These are phyloP conservation scores for Sturnira hondurensis DNA, from an alignment of 2,113 vertebrate genomes.

Conservation along the genomic window DNA sequence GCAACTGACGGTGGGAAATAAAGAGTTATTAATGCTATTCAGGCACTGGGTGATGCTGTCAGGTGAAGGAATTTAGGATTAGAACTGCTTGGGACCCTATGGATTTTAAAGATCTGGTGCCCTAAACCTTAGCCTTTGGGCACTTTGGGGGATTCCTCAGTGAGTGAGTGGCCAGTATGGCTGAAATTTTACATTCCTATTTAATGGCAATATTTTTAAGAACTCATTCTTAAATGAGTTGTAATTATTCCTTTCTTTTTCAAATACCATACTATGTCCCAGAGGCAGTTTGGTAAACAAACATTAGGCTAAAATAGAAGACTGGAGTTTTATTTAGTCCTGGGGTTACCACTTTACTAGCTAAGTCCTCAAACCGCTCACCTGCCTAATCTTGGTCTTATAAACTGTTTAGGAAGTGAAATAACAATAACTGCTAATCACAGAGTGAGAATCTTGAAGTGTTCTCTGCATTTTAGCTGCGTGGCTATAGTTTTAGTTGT, in stretches of 20 bases:
- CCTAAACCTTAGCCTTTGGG: neutral
- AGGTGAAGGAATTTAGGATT: neutral
- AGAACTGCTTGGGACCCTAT: neutral
- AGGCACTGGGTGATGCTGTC: neutral
- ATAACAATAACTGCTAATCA: neutral
- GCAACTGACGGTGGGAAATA: neutral
- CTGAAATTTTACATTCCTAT: neutral
- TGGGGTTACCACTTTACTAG: neutral
- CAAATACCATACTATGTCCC: neutral
- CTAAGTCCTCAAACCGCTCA: neutral
- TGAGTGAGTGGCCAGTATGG: neutral
- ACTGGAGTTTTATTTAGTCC: neutral
- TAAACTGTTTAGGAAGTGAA: constrained; percentile 22
- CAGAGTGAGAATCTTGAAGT: neutral
- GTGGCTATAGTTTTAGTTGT: neutral
- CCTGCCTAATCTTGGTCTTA: neutral
- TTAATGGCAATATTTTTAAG: neutral
- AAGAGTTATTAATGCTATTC: neutral
- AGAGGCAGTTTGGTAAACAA: neutral
- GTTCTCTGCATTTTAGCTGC: neutral
- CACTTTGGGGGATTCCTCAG: neutral
- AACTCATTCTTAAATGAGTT: neutral
- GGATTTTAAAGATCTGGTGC: neutral
- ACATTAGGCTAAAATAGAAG: neutral
- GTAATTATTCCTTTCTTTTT: neutral